Percentiles rank a stretch among this genome's conserved stretches.
Evolutionary conservation across 30 jellyfish, hydroid and myxozoan species (phyloP).

Genomic region (Aurelia sp.): DNA sequence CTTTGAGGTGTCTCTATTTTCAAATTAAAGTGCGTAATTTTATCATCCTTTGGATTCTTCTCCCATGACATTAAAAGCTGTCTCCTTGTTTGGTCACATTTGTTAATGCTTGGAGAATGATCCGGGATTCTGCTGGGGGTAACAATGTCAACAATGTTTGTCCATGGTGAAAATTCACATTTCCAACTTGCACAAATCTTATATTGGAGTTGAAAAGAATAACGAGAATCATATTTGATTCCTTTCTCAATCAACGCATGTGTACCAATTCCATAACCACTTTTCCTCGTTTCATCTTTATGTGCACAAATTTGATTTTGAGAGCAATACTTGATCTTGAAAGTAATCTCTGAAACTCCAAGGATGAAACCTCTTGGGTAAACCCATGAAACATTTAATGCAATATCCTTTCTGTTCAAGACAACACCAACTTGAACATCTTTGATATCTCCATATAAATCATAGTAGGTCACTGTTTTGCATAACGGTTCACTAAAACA

Average conservation of each 20-base stretch:
- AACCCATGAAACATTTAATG: constrained; percentile 36
- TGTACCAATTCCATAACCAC: background rate
- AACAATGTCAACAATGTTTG: background rate
- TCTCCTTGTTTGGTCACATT: background rate
- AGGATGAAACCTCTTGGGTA: constrained; percentile 7
- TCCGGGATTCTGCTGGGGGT: constrained; percentile 38
- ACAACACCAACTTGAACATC: background rate
- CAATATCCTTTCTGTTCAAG: background rate
- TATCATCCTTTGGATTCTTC: background rate
- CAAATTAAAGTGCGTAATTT: background rate
- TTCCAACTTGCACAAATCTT: background rate
- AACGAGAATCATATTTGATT: constrained; percentile 11
- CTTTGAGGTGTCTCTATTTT: background rate
- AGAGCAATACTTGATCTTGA: constrained; percentile 21
- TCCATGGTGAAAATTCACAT: constrained; percentile 44
- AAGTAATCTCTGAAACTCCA: background rate
- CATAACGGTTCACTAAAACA: constrained; percentile 28
- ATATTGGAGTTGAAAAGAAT: constrained; percentile 21
- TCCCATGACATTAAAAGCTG: constrained; percentile 10
- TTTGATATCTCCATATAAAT: constrained; percentile 25
- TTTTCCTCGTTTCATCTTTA: background rate
- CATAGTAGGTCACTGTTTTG: constrained; percentile 15
- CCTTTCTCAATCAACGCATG: background rate
- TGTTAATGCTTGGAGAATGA: constrained; percentile 3
- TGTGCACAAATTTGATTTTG: background rate